These are phyloP conservation scores for Drosophila mayri DNA, from an alignment of 1,140 invertebrate species.

Conservation along the genomic window DNA sequence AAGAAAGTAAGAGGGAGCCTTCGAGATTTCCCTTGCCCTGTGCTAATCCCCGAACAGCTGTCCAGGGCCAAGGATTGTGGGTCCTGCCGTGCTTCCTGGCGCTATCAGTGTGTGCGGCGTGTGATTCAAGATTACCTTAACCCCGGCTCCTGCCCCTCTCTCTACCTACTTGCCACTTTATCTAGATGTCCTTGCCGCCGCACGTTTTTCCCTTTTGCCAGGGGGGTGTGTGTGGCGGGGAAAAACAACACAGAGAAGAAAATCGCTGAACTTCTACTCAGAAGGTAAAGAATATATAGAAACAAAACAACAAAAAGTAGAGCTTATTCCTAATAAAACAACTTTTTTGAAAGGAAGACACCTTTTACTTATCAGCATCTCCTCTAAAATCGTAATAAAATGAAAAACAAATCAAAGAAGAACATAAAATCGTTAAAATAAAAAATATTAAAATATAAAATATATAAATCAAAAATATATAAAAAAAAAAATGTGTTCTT, in stretches of 20 bases:
- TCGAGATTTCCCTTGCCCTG: conserved; percentile 2
- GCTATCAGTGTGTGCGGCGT: conserved; percentile 57
- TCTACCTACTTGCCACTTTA: conserved; percentile 53
- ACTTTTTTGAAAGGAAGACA: too few relatives aligned
- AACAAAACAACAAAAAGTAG: background rate
- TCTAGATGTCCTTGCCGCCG: conserved; percentile 63
- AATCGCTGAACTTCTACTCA: background rate
- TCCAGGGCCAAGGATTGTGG: conserved; percentile 45
- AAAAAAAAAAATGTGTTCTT: too few relatives aligned
- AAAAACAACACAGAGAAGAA: conserved; percentile 6
- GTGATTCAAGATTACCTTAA: conserved; percentile 64
- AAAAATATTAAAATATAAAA: too few relatives aligned
- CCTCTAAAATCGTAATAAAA: too few relatives aligned
- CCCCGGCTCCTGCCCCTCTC: conserved; percentile 22
- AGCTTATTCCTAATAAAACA: too few relatives aligned
- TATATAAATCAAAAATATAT: too few relatives aligned
- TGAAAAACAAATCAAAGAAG: too few relatives aligned
- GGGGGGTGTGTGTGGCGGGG: conserved; percentile 3
- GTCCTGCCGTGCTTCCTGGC: conserved; percentile 52
- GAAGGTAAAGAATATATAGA: background rate
- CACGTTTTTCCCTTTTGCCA: conserved; percentile 31
- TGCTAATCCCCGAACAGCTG: conserved; percentile 70
- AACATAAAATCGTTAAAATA: too few relatives aligned
- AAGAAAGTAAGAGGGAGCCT: conserved; percentile 23
- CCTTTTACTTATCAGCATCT: too few relatives aligned